Conservation (phyloP, 2,888 invertebrate species). For the Aspidiotus rigidus region DNA sequence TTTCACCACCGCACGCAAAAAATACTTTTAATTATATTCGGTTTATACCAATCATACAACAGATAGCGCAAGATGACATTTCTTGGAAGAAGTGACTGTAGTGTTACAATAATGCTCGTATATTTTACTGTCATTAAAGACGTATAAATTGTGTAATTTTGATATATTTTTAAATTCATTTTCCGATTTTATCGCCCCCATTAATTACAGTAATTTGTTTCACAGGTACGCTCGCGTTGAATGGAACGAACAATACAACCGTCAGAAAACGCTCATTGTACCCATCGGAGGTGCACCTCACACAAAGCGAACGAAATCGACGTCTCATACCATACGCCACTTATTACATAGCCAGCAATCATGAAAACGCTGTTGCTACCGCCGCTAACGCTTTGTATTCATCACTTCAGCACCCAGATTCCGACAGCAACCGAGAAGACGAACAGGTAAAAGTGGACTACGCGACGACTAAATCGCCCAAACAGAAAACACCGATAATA, state of each 20-base stretch:
- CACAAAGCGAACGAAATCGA: slow-evolving; percentile 47
- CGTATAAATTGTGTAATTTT: no score
- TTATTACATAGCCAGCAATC: slow-evolving; percentile 53
- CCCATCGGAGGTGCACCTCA: background rate
- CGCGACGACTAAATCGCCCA: background rate
- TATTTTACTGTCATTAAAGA: no score
- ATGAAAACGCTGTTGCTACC: slow-evolving; percentile 8
- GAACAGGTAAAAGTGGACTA: slow-evolving; percentile 17
- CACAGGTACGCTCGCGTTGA: background rate
- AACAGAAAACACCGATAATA: background rate
- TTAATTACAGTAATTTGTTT: background rate
- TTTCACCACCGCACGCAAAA: no score
- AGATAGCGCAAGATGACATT: no score
- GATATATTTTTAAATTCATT: no score
- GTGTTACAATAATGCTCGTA: no score
- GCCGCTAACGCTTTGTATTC: background rate
- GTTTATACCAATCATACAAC: no score
- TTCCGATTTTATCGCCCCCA: background rate
- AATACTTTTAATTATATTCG: no score
- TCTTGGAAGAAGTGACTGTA: no score
- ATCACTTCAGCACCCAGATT: no score
- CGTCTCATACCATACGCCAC: slow-evolving; percentile 74
- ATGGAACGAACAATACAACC: background rate
- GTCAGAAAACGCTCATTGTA: background rate
- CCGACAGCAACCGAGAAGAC: background rate